Percentiles rank a stretch among this genome's conserved stretches.
phyloP scores from a whole-genome alignment of 2,113 vertebrate genomes.

The Chaetodon auriga region DNA sequence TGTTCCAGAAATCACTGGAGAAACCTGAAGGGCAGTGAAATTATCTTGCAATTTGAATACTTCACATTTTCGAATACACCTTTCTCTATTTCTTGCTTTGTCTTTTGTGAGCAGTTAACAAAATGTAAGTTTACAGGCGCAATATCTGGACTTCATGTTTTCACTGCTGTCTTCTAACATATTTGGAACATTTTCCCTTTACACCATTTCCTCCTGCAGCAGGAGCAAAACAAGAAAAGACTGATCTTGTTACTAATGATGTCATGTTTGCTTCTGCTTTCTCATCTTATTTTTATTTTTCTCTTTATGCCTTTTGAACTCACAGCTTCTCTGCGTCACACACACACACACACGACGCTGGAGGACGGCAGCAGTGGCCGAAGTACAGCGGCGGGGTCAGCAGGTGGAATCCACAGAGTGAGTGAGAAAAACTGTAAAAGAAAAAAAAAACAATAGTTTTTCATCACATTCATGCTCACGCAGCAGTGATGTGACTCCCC shows the following conservation, averaged over 20 bases:
- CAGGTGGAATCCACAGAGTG: conserved; percentile 22
- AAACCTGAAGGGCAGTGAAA: neutral
- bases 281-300: neutral
- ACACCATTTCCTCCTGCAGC: neutral
- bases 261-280: neutral
- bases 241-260: neutral
- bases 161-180: neutral
- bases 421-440: neutral
- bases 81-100: neutral
- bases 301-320: neutral
- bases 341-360: neutral
- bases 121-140: neutral
- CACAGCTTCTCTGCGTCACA: conserved; percentile 33
- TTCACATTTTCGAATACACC: neutral
- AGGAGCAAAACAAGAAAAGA: neutral
- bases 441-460: conserved; percentile 24
- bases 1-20: neutral
- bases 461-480: neutral
- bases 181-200: neutral
- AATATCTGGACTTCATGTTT: neutral
- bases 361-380: conserved; percentile 20
- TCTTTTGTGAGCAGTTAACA: neutral
- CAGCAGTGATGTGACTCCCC: neutral
- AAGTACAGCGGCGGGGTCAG: conserved; percentile 22
- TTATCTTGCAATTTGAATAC: neutral